These are phyloP conservation scores for Hydrocynus forskahlii DNA, from an alignment of 2,797 vertebrate genomes.

Conservation along the genomic window DNA sequence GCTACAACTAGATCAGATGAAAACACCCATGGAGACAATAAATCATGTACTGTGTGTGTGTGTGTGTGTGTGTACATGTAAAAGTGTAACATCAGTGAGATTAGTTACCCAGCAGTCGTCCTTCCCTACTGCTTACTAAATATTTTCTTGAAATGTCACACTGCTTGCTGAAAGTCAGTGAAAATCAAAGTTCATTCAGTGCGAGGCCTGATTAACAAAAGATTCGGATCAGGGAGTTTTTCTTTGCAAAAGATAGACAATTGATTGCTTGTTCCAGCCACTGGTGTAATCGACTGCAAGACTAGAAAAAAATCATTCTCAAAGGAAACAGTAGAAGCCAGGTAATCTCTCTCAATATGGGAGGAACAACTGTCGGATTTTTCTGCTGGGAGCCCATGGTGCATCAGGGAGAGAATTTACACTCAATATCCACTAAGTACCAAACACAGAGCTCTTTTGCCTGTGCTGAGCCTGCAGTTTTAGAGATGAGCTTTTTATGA, in stretches of 20 bases:
- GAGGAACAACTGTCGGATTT: constrained; percentile 28
- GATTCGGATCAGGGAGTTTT: constrained; percentile 9
- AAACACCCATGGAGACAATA: neutral
- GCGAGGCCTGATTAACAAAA: neutral
- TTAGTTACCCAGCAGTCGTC: neutral
- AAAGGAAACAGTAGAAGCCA: neutral
- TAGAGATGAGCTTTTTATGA: constrained; percentile 33
- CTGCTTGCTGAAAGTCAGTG: neutral
- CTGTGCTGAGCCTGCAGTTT: constrained; percentile 24
- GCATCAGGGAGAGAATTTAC: constrained; percentile 18
- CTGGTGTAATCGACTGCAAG: constrained; percentile 10
- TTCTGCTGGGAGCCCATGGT: constrained; percentile 32
- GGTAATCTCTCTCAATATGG: constrained; percentile 22
- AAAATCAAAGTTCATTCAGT: constrained; percentile 19
- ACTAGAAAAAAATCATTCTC: neutral
- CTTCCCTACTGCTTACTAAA: neutral
- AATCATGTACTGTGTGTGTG: neutral
- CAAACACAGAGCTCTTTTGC: constrained; percentile 43
- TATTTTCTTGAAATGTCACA: neutral
- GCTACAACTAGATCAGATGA: neutral
- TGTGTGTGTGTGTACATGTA: too few species aligned
- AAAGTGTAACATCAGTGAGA: too few species aligned
- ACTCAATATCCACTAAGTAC: constrained; percentile 45
- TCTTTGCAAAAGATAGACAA: neutral
- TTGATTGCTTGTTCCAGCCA: constrained; percentile 18